Conservation (phyloP, 2,113 vertebrate genomes). For the Rhipidura dahli region DNA sequence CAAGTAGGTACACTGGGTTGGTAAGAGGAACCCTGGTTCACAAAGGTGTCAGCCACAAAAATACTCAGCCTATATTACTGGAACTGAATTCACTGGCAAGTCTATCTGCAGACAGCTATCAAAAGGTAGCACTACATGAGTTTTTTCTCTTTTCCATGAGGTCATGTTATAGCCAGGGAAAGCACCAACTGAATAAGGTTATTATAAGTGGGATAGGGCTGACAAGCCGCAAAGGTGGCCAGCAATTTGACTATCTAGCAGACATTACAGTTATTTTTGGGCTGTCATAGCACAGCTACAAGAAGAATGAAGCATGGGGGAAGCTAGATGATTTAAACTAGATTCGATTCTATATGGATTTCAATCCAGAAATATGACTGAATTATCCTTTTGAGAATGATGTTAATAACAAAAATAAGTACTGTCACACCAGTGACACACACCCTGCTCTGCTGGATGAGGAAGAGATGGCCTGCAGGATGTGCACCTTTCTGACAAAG, state of each 20-base stretch:
- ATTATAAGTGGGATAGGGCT: not conserved
- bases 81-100: not conserved
- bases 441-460: not conserved
- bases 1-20: not conserved
- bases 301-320: not conserved
- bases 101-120: not conserved
- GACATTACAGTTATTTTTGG: not conserved
- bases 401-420: not conserved
- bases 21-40: not conserved
- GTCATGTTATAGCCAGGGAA: not conserved
- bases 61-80: not conserved
- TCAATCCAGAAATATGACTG: not conserved
- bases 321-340: not conserved
- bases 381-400: not conserved
- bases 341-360: not conserved
- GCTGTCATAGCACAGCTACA: not conserved
- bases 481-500: not conserved
- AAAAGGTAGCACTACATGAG: rapidly evolving
- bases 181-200: not conserved
- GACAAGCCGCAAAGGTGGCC: not conserved
- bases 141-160: not conserved
- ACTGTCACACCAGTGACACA: not conserved
- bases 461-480: not conserved
- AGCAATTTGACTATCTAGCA: not conserved
- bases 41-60: not conserved